Evolutionary conservation across 2,113 vertebrate species (phyloP), one percentile per base, ranked within the genome.

Genomic region (Sorex fumeus): DNA sequence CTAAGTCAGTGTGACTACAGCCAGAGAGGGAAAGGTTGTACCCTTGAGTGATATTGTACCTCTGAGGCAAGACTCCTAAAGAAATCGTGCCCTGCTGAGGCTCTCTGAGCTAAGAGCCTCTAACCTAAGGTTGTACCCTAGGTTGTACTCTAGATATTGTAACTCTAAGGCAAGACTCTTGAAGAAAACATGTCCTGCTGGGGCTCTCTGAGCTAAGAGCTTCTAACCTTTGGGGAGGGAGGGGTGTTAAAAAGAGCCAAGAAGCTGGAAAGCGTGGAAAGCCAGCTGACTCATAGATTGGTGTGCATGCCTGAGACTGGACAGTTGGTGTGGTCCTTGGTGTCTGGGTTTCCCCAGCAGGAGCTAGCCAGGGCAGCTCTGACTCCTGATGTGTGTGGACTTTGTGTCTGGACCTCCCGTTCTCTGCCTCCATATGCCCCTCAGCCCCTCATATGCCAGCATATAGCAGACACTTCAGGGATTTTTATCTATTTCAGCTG

Each of bases 311-410:
- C 3, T 12, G 32, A 36, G 50, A 3, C 27, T 8, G 11, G 45
- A 9, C 10, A 57, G 8, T 64, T 32, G 43, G 19, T 6, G 18
- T 47, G 60, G 12, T 18, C 5, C 36, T 43, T 19, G 28, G 34
- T 10, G 83, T 75, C 77, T 62, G 21, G 70, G 2, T 28, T 34
- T 13, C 15, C 21, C 32, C 13, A 53, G 25, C 3, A 69, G 0
- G 30, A 7, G 50, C 11, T 1, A 2, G 0, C 5, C 1, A 7
- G n/a, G 36, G 16, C 3, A 18, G 16, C 27, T 64, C 32, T 23
- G 28, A 3, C 84, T 36, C 19, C 40, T 88, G 32, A 28, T n/a
- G 4, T 13, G 2, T 28, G 18, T 66, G 70, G 53, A 11, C 40
- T 23, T 70, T 11, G 11, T 6, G 3, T 8, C 16, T 3, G 70